phyloP scores from a whole-genome alignment of 2,113 vertebrate species.

The Corythaeola cristata region DNA sequence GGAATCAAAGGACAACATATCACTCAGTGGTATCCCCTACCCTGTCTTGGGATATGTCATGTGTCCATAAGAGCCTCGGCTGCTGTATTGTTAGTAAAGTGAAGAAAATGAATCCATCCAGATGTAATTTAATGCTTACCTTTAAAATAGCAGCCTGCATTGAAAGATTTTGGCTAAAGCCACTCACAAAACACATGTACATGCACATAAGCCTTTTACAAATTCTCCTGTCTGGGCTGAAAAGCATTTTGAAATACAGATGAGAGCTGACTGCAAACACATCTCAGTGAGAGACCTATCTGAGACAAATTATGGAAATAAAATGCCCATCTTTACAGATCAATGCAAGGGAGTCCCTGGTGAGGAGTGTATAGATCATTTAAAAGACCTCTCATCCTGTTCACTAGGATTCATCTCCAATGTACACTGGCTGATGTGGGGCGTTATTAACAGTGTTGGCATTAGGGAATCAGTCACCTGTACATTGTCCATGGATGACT shows the following conservation, averaged over 20 bases:
- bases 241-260: neutral
- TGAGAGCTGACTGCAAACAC: slow-evolving; percentile 22
- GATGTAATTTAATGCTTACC: neutral
- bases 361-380: slow-evolving; percentile 9
- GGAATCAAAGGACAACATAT: neutral
- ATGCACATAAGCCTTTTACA: neutral
- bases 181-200: neutral
- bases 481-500: neutral
- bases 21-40: neutral
- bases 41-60: neutral
- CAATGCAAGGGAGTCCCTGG: slow-evolving; percentile 26
- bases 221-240: neutral
- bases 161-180: neutral
- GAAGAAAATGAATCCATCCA: neutral
- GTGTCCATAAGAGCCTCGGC: neutral
- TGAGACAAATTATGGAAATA: slow-evolving; percentile 27
- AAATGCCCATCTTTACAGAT: slow-evolving; percentile 50
- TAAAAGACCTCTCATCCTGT: slow-evolving; percentile 8
- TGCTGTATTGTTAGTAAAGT: neutral
- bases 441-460: neutral
- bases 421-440: neutral
- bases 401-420: neutral
- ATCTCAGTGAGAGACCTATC: neutral
- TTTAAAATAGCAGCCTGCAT: neutral
- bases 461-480: neutral